A percentile compares a stretch with the other conserved stretches of the same genome.
Conservation (phyloP, 2,888 invertebrate species). For the Arctia plantaginis region DNA sequence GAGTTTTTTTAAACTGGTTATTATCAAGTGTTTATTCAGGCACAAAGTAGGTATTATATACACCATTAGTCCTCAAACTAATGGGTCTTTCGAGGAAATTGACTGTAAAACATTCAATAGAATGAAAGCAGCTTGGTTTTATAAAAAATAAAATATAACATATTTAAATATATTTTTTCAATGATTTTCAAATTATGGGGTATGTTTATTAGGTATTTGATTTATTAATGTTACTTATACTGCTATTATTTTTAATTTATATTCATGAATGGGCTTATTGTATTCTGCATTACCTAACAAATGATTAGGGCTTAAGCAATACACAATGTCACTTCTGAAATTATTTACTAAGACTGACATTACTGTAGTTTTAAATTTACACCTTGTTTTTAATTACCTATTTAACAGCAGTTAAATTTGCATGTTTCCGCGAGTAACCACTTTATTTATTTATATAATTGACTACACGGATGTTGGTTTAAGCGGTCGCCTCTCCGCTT, state of each 20-base stretch:
- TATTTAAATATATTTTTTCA: not conserved
- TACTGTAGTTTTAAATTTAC: not conserved
- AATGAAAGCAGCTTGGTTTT: not conserved
- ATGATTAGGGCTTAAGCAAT: not conserved
- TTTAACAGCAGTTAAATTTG: not conserved
- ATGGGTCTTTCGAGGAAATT: constrained; percentile 20
- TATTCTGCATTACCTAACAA: not conserved
- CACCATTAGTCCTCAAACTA: constrained; percentile 27
- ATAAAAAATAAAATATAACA: too few relatives aligned
- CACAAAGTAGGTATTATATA: constrained; percentile 6
- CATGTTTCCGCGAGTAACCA: too few relatives aligned
- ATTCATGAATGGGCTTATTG: not conserved
- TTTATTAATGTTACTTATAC: not conserved
- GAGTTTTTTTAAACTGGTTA: constrained; percentile 36
- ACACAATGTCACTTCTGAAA: not conserved
- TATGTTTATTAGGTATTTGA: not conserved
- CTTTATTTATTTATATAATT: not conserved
- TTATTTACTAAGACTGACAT: too few relatives aligned
- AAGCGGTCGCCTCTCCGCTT: too few relatives aligned
- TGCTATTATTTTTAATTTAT: not conserved
- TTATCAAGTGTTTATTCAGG: constrained; percentile 26
- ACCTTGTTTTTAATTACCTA: not conserved
- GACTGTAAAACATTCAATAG: not conserved
- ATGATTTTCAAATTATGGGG: not conserved
- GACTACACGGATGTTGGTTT: too few relatives aligned